Conservation (phyloP, 2,113 vertebrate genomes). For the Osmerus mordax region DNA sequence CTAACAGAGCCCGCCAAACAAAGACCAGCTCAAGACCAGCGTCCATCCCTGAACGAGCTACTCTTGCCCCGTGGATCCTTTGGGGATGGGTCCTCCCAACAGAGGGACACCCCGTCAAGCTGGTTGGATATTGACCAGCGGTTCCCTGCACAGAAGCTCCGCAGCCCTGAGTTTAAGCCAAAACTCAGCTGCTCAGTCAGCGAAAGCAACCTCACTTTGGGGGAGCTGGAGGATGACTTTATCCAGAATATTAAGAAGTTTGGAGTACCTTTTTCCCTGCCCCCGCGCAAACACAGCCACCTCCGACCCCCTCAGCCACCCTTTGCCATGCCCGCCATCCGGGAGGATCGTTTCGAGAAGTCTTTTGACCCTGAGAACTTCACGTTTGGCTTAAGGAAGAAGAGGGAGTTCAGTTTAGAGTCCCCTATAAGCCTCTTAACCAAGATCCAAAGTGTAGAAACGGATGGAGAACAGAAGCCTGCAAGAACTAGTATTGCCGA, state of each 20-base stretch:
- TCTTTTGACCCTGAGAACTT: conserved; percentile 85
- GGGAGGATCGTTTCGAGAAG: conserved; percentile 86
- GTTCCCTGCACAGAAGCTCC: conserved; percentile 49
- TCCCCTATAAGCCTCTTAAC: conserved; percentile 49
- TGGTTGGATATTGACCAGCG: conserved; percentile 60
- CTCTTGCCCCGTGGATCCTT: conserved; percentile 32
- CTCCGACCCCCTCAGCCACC: conserved; percentile 76
- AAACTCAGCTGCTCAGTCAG: conserved; percentile 70
- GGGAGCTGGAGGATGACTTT: conserved; percentile 83
- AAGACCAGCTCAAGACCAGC: conserved; percentile 21
- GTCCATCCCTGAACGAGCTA: conserved; percentile 48
- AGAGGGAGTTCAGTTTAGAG: conserved; percentile 55
- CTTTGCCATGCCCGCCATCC: conserved; percentile 89
- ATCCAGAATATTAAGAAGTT: conserved; percentile 86
- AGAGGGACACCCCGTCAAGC: conserved; percentile 52
- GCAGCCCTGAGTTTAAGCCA: conserved; percentile 23
- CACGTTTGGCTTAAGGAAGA: conserved; percentile 83
- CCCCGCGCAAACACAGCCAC: conserved; percentile 83
- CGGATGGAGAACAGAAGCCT: conserved; percentile 69
- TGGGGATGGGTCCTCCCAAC: conserved; percentile 36
- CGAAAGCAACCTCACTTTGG: conserved; percentile 75
- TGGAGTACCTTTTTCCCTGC: conserved; percentile 77
- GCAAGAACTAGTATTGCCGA: conserved; percentile 79
- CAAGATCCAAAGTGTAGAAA: conserved; percentile 74
- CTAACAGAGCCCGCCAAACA: conserved; percentile 31